Evolutionary conservation across 2,113 vertebrate species (phyloP), one percentile per base, ranked within the genome.

Genomic region (Eulemur rufifrons): DNA sequence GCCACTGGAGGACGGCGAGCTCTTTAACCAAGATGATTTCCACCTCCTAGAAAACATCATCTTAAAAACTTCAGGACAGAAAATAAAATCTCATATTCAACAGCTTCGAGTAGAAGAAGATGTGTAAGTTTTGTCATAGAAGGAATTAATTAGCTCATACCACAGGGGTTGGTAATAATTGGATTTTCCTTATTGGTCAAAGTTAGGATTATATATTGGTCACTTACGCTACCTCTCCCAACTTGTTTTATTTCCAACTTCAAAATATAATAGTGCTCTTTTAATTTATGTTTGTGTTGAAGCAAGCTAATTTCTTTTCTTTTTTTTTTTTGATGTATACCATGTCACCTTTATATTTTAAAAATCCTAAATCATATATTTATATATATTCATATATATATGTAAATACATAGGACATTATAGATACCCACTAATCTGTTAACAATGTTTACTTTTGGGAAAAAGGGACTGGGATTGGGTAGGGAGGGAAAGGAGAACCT

Each of bases 21-120:
- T 99, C 96, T 99, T 99, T 98, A 99, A 99, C 97, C 99, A 99
- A 96, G 99, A 99, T 2, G 99, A 99, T 98, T 99, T 99, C 96
- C 99, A 99, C 93, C 99, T 99, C 52, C 97, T 99, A 91, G 99
- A 99, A 98, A 99, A 99, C 97, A 99, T 99, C 96, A 99, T 99
- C 93, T 94, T 99, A 14, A 99, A 99, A 98, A 99, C 99, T 14
- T 99, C 99, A 0, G 99, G 99, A 64, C 99, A 99, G 97, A 99
- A 99, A 97, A 99, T 99, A 97, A 99, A 99, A 98, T 99, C 98
- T 97, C 99, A 99, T 95, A 98, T 99, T 91, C 98, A 99, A 39
- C 98, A 99, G 87, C 98, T 99, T 92, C 99, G 98, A 20, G 98
- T 99, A 0, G 99, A 99, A 96, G 99, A 99, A 97, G 99, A 99